Percentiles rank a stretch among this genome's conserved stretches.
Conservation (phyloP, 2,888 invertebrate species). For the Brenthis ino region DNA sequence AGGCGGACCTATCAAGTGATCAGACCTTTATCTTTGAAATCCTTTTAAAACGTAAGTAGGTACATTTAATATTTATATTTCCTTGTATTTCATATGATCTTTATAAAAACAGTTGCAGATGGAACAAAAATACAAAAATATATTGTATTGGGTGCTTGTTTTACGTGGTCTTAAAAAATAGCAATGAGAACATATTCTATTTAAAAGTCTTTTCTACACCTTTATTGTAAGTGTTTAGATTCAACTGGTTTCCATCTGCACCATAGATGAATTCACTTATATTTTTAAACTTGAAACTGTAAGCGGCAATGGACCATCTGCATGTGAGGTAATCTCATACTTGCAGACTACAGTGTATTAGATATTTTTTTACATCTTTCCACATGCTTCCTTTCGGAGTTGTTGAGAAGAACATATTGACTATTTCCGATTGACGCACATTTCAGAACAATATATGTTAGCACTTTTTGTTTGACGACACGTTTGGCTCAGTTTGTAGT, state of each 20-base stretch:
- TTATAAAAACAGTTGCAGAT: neutral
- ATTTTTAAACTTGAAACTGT: neutral
- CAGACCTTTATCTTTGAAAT: no score
- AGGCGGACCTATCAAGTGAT: no score
- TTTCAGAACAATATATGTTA: no score
- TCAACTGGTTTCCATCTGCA: neutral
- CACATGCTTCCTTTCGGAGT: neutral
- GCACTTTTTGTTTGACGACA: no score
- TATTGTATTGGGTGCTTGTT: neutral
- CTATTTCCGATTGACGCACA: no score
- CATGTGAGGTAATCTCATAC: no score
- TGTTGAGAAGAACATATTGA: no score
- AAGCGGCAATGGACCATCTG: conserved; percentile 12
- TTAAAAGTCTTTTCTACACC: neutral
- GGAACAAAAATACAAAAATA: no score
- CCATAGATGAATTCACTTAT: neutral
- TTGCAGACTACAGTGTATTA: no score
- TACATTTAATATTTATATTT: no score
- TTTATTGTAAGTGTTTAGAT: conserved; percentile 6
- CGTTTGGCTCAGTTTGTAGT: no score
- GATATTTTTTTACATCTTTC: neutral
- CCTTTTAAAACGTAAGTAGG: no score
- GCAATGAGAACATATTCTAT: conserved; percentile 15
- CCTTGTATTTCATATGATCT: neutral
- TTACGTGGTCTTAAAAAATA: neutral